phyloP scores from a whole-genome alignment of 37 sponge, comb jelly and placozoan genomes.

The Crambe crambe region DNA sequence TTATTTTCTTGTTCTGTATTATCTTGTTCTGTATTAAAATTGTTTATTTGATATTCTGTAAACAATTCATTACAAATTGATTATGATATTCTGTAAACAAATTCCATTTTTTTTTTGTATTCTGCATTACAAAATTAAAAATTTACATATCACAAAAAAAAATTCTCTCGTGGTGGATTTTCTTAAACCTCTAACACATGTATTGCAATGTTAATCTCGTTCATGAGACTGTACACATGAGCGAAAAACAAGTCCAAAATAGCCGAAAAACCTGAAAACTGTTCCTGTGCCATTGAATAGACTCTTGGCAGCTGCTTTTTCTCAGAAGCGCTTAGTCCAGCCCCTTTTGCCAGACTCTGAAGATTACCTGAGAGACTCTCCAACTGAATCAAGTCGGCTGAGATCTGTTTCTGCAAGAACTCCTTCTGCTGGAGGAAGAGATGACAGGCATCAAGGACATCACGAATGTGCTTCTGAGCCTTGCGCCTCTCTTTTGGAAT shows the following conservation, averaged over 20 bases:
- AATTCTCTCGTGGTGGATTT: too few relatives aligned
- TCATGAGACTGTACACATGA: constrained; percentile 28
- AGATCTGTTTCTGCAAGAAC: constrained; percentile 24
- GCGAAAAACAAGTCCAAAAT: constrained; percentile 27
- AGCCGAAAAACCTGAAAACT: constrained; percentile 33
- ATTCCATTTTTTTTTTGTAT: too few relatives aligned
- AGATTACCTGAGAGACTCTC: constrained; percentile 6
- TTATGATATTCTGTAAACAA: too few relatives aligned
- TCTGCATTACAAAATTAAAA: too few relatives aligned
- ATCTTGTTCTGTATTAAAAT: too few relatives aligned
- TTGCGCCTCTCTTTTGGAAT: constrained; percentile 28
- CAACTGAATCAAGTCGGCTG: constrained; percentile 3
- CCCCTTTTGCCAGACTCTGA: constrained; percentile 3
- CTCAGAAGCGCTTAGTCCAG: constrained; percentile 17
- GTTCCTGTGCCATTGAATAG: neutral
- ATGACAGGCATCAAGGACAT: constrained; percentile 39
- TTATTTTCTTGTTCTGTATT: too few relatives aligned
- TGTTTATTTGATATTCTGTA: too few relatives aligned
- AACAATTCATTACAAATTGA: too few relatives aligned
- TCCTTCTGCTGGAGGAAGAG: constrained; percentile 38
- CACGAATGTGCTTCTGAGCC: constrained; percentile 44
- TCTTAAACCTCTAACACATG: constrained; percentile 35
- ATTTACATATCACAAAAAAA: too few relatives aligned
- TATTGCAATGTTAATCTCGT: constrained; percentile 26
- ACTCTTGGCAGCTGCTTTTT: constrained; percentile 21